Percentiles rank a stretch among this genome's conserved stretches.
Evolutionary conservation across 2,888 invertebrate species (phyloP).

Genomic region (Callyntrura sp.): DNA sequence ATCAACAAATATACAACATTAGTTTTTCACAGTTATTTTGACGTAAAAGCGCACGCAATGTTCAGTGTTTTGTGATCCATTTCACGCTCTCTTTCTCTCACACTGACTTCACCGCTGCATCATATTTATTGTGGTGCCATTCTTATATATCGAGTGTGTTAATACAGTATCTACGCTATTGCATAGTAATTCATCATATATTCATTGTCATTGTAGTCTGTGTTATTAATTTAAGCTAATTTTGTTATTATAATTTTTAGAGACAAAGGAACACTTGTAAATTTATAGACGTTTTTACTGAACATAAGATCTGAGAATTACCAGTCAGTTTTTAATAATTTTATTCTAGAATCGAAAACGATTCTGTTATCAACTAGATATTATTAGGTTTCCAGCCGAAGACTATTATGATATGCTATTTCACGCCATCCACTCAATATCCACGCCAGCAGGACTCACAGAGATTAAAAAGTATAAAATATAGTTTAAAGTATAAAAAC

Average conservation of each 20-base stretch:
- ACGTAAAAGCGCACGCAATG: not conserved
- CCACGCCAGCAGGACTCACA: no score
- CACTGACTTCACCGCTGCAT: not conserved
- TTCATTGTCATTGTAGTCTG: conserved; percentile 49
- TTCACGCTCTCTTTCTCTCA: not conserved
- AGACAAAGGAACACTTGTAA: not conserved
- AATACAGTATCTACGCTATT: no score
- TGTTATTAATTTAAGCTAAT: conserved; percentile 13
- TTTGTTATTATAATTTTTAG: not conserved
- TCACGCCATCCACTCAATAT: no score
- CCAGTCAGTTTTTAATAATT: not conserved
- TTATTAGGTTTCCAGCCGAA: no score
- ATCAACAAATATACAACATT: not conserved
- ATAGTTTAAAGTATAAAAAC: no score
- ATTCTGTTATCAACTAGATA: no score
- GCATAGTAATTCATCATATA: not conserved
- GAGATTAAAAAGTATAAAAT: no score
- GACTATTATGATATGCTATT: no score
- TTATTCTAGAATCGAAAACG: not conserved
- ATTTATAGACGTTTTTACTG: no score
- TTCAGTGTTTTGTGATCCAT: not conserved
- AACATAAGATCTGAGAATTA: not conserved
- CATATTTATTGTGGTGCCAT: not conserved
- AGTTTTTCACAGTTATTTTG: not conserved
- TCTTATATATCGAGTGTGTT: not conserved